Evolutionary conservation across 2,888 invertebrate genomes (phyloP).

Genomic region (Hydropsyche betteni): DNA sequence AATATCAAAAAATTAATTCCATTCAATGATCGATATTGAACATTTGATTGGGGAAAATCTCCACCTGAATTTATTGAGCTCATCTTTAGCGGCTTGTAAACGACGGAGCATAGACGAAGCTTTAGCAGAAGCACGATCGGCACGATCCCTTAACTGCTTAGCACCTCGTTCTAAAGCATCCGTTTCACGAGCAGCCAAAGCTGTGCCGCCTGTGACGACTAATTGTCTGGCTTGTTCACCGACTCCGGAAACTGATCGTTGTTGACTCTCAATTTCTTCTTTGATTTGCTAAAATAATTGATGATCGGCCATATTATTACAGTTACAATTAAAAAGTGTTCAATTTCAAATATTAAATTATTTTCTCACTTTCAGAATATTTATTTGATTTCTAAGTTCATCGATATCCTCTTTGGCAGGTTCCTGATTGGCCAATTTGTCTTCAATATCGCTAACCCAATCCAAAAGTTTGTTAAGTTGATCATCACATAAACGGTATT

Average conservation of each 20-base stretch:
- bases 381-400: conserved; percentile 88
- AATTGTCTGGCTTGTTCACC: conserved; percentile 91
- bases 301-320: background rate
- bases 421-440: conserved; percentile 84
- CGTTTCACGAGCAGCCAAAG: conserved; percentile 83
- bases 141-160: conserved; percentile 82
- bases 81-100: conserved; percentile 82
- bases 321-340: background rate
- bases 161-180: conserved; percentile 87
- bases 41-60: background rate
- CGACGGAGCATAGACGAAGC: conserved; percentile 81
- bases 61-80: conserved; percentile 83
- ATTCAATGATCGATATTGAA: background rate
- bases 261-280: conserved; percentile 88
- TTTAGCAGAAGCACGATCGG: conserved; percentile 82
- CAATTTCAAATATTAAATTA: background rate
- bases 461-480: conserved; percentile 83
- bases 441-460: conserved; percentile 88
- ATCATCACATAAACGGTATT: conserved; percentile 91
- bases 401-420: conserved; percentile 87
- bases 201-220: conserved; percentile 88
- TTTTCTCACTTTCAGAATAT: conserved; percentile 77
- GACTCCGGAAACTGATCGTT: conserved; percentile 83
- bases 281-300: conserved; percentile 76
- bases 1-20: background rate